Percentiles rank a stretch among this genome's conserved stretches.
phyloP scores from a whole-genome alignment of 2,113 vertebrate species.

The Mobula hypostoma region DNA sequence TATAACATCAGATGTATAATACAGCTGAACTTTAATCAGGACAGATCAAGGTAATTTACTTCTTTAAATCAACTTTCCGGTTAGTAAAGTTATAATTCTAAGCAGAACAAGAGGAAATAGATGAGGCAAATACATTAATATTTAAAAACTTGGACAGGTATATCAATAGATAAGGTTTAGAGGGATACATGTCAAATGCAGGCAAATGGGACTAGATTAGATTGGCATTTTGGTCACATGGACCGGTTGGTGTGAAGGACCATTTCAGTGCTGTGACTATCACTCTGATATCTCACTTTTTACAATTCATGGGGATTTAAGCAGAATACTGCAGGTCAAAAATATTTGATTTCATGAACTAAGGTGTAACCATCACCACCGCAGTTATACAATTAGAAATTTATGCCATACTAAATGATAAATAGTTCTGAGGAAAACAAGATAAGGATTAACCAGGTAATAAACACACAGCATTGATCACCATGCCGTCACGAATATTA shows the following conservation, averaged over 20 bases:
- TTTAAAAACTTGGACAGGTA: too few species aligned
- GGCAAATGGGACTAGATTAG: too few species aligned
- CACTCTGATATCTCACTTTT: neutral
- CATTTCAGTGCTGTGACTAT: too few species aligned
- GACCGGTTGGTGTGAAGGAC: too few species aligned
- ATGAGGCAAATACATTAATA: too few species aligned
- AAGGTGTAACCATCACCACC: neutral
- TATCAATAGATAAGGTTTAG: too few species aligned
- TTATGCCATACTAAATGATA: neutral
- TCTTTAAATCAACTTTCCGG: too few species aligned
- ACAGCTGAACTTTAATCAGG: neutral
- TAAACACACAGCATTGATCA: neutral
- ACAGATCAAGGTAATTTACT: neutral
- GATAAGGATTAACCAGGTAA: neutral
- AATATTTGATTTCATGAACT: neutral
- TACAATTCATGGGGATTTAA: neutral
- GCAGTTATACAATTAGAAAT: neutral
- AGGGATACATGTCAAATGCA: too few species aligned
- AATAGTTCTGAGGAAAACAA: neutral
- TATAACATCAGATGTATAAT: neutral
- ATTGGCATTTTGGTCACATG: too few species aligned
- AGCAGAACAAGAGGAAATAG: too few species aligned
- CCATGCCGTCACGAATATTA: neutral
- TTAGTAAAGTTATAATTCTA: neutral
- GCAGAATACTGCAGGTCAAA: neutral